These are phyloP conservation scores for Endotricha flammealis DNA, from an alignment of 2,888 invertebrate genomes.

Conservation along the genomic window DNA sequence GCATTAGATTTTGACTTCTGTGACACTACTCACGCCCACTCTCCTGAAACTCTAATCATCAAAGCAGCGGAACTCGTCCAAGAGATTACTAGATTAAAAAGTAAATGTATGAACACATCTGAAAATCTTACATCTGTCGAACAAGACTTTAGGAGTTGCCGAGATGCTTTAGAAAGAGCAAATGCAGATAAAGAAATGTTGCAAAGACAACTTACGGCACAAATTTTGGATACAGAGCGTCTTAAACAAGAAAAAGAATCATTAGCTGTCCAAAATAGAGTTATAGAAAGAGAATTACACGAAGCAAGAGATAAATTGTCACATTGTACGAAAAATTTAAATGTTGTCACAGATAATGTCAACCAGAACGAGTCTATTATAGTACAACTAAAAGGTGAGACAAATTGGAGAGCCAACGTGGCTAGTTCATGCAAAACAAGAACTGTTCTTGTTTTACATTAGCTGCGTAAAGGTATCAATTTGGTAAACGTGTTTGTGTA, in stretches of 20 bases:
- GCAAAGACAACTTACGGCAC: constrained; percentile 84
- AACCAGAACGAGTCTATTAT: constrained; percentile 83
- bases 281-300: constrained; percentile 84
- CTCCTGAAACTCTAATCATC: constrained; percentile 85
- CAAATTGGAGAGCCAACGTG: too few species aligned
- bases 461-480: too few species aligned
- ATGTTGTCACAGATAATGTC: constrained; percentile 82
- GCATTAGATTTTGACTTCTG: constrained; percentile 85
- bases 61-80: constrained; percentile 88
- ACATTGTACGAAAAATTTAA: constrained; percentile 81
- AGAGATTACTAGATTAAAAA: constrained; percentile 82
- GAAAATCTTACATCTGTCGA: constrained; percentile 81
- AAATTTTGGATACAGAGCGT: constrained; percentile 84
- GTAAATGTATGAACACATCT: constrained; percentile 77
- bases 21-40: constrained; percentile 80
- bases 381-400: constrained; percentile 81
- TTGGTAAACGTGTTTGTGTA: too few species aligned
- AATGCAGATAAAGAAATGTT: constrained; percentile 85
- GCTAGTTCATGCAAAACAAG: too few species aligned
- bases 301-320: constrained; percentile 83
- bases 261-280: constrained; percentile 83
- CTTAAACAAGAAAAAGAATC: constrained; percentile 88
- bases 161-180: constrained; percentile 81
- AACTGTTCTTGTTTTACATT: too few species aligned
- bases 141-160: constrained; percentile 81